Conservation (phyloP, 1,140 invertebrate species). For the Sitodiplosis mosellana region DNA sequence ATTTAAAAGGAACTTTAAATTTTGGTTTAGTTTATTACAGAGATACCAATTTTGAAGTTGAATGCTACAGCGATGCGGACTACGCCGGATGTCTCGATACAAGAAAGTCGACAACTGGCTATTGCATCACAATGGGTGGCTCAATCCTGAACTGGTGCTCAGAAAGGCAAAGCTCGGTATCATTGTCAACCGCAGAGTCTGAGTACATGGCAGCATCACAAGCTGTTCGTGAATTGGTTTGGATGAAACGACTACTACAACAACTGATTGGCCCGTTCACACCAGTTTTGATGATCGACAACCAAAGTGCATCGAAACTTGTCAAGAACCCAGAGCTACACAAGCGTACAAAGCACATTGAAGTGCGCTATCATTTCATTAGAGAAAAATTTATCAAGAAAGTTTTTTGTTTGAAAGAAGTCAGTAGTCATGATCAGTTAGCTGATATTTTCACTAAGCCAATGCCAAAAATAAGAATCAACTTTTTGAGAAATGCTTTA, state of each 20-base stretch:
- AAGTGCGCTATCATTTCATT: slow-evolving; percentile 12
- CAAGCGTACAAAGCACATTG: slow-evolving; percentile 10
- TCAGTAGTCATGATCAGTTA: slow-evolving; percentile 7
- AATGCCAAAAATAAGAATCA: not conserved
- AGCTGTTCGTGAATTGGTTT: slow-evolving; percentile 12
- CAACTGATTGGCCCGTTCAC: not conserved
- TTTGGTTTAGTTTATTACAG: slow-evolving; percentile 6
- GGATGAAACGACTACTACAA: slow-evolving; percentile 3
- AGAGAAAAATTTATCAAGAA: slow-evolving; percentile 7
- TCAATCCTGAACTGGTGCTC: slow-evolving; percentile 10
- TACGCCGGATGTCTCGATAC: slow-evolving; percentile 15
- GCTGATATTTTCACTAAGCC: slow-evolving; percentile 14
- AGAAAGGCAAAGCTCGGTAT: slow-evolving; percentile 10
- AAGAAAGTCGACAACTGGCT: slow-evolving; percentile 17
- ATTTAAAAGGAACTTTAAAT: slow-evolving; percentile 24
- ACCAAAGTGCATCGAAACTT: slow-evolving; percentile 11
- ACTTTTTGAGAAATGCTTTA: not conserved
- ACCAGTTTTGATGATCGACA: slow-evolving; percentile 7
- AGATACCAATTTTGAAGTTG: not conserved
- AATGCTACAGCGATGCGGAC: slow-evolving; percentile 17
- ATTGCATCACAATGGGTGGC: slow-evolving; percentile 6
- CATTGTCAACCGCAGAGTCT: slow-evolving; percentile 20
- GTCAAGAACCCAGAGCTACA: slow-evolving; percentile 9
- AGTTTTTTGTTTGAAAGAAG: slow-evolving; percentile 7
- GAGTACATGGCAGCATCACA: slow-evolving; percentile 20